Evolutionary conservation across 2,888 invertebrate species (phyloP).

Genomic region (Megastigmus dorsalis): DNA sequence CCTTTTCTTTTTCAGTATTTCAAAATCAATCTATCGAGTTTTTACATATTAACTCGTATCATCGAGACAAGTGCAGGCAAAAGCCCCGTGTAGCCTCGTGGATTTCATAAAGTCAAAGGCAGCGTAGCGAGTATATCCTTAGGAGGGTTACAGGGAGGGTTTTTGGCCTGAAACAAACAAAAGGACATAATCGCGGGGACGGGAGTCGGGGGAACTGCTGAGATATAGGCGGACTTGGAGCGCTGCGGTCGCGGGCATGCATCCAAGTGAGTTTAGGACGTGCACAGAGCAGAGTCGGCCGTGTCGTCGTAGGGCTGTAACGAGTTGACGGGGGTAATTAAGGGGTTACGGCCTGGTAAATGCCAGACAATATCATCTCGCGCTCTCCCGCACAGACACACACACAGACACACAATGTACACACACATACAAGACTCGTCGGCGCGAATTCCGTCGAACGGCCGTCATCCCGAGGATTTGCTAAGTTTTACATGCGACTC

Average conservation of each 20-base stretch:
- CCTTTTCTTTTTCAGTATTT: too few species aligned
- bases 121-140: too few species aligned
- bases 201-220: neutral
- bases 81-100: neutral
- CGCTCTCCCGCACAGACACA: neutral
- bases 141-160: too few species aligned
- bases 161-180: constrained; percentile 37
- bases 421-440: too few species aligned
- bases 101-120: too few species aligned
- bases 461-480: neutral
- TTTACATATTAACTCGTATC: too few species aligned
- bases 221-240: too few species aligned
- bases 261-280: constrained; percentile 64
- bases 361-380: constrained; percentile 56
- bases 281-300: constrained; percentile 38
- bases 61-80: too few species aligned
- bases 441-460: neutral
- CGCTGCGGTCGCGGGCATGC: constrained; percentile 57
- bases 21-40: too few species aligned
- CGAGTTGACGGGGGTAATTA: constrained; percentile 46
- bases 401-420: too few species aligned
- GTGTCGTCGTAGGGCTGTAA: constrained; percentile 26
- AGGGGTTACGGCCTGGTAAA: constrained; percentile 59
- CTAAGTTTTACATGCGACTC: too few species aligned
- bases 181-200: constrained; percentile 12